Evolutionary conservation across 2,113 vertebrate genomes (phyloP), one percentile per base, ranked within the genome.

Genomic region (Hippocampus abdominalis): DNA sequence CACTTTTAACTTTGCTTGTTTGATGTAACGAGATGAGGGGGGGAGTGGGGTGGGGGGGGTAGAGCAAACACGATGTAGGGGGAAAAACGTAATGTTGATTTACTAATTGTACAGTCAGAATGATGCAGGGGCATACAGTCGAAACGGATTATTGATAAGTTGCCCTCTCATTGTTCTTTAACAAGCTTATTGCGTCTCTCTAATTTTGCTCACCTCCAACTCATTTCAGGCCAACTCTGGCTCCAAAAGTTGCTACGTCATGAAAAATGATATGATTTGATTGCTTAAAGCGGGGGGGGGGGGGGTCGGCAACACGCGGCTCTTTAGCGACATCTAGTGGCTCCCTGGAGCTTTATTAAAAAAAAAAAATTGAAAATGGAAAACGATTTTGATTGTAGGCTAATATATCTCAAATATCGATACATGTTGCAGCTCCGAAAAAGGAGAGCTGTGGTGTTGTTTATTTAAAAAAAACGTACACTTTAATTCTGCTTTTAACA

Each of bases 1-100:
- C 70, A 65, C 82, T 81, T 60, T 60, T 86, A 86, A 89, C 86
- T 86, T 86, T 87, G 84, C 61, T 72, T 27, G 56, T 88, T 81
- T 72, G 73, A 78, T 72, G 68, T 62, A 69, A 64, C 57, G 68
- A 73, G 73, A 73, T 20, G 54, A 44, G 48, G 25, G 36, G 21
- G 5, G 32, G 32, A n/a, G 2, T 0, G 29, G 5, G 32, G 32
- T 4, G 32, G 5, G 32, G 32, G 21, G 32, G 54, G 65, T 48
- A 68, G 71, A 64, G 68, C 69, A 27, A 71, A 79, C n/a, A 69
- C 29, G 29, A 21, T 61, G 60, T 18, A n/a, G n/a, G 20, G 23
- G 49, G 86, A 91, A 83, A 89, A 63, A 72, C 64, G 79, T 72
- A 66, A 61, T 60, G 69, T 70, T 39, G 69, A 56, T 61, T 79